These are phyloP conservation scores for Argyrosomus japonicus DNA, from an alignment of 2,113 vertebrate species.

Conservation along the genomic window DNA sequence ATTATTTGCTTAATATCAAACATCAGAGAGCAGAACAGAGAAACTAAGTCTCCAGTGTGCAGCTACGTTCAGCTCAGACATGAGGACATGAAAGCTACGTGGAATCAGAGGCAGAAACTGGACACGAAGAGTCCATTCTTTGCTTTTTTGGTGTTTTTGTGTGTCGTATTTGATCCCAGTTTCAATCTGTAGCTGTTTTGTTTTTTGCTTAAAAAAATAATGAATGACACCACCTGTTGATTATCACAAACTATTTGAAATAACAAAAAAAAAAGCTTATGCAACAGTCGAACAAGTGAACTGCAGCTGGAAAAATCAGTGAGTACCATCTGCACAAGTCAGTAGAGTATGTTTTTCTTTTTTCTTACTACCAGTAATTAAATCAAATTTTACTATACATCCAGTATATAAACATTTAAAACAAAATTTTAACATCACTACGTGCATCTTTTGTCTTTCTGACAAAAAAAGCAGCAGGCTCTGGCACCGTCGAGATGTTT, in stretches of 20 bases:
- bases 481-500: conserved; percentile 28
- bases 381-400: background rate
- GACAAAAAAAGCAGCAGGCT: conserved; percentile 15
- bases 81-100: background rate
- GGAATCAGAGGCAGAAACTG: conserved; percentile 19
- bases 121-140: background rate
- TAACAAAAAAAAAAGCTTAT: background rate
- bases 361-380: background rate
- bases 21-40: background rate
- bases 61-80: background rate
- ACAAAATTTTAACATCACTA: background rate
- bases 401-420: no score
- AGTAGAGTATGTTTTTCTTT: background rate
- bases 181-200: no score
- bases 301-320: background rate
- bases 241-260: conserved; percentile 17
- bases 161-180: no score
- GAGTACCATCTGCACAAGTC: background rate
- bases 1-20: background rate
- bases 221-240: conserved; percentile 22
- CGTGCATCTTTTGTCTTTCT: conserved; percentile 21
- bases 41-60: background rate
- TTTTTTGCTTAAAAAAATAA: no score
- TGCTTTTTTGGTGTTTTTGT: no score
- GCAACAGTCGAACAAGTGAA: background rate